phyloP scores from a whole-genome alignment of 1,140 invertebrate species.

The Drosophila kohkoa region DNA sequence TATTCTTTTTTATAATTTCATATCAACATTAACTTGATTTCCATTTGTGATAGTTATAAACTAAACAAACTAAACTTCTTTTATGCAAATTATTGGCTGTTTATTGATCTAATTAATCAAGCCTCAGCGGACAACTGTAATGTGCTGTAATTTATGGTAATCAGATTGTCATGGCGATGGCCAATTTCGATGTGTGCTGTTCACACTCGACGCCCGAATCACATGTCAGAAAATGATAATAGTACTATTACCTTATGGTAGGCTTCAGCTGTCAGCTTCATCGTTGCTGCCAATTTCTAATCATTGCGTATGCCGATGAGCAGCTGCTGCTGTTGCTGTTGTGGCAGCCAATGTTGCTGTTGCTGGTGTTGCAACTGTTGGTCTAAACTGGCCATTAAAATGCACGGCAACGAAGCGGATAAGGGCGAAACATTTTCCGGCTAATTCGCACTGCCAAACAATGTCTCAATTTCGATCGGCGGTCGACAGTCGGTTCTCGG shows the following conservation, averaged over 20 bases:
- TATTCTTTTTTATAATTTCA: too few species aligned
- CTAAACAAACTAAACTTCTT: not conserved
- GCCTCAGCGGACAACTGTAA: not conserved
- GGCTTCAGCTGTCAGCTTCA: conserved; percentile 2
- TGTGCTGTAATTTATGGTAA: not conserved
- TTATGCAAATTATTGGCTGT: not conserved
- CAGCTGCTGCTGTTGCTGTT: conserved; percentile 31
- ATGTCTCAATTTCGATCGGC: conserved; percentile 73
- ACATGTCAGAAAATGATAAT: conserved; percentile 42
- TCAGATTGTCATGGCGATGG: not conserved
- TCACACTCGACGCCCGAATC: conserved; percentile 20
- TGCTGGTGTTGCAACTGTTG: conserved; percentile 26
- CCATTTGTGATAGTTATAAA: too few species aligned
- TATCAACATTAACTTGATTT: too few species aligned
- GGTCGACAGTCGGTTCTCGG: not conserved
- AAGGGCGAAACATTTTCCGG: conserved; percentile 60
- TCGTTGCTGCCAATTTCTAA: conserved; percentile 42
- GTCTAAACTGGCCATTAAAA: conserved; percentile 74
- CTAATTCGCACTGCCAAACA: conserved; percentile 69
- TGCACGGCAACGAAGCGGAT: conserved; percentile 56
- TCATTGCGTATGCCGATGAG: conserved; percentile 40
- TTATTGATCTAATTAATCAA: not conserved
- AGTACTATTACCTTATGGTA: conserved; percentile 25
- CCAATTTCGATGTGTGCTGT: not conserved
- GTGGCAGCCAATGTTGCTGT: not conserved